Conservation (phyloP, 23 tunicate species). For the Trididemnum miniatum region DNA sequence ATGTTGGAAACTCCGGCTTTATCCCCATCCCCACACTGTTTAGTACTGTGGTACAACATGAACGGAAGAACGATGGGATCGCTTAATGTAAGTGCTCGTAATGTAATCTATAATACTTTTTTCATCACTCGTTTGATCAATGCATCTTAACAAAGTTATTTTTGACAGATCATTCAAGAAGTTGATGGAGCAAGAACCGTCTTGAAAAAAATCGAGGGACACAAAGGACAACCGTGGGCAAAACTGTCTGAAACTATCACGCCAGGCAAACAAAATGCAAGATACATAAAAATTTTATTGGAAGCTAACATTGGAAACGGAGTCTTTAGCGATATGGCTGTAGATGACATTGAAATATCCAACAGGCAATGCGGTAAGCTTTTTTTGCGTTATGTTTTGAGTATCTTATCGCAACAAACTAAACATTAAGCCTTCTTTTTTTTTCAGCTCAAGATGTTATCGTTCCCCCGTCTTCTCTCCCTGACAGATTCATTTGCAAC, state of each 20-base stretch:
- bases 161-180: too few relatives aligned
- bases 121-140: too few relatives aligned
- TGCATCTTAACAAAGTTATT: too few relatives aligned
- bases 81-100: constrained; percentile 49
- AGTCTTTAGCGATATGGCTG: constrained; percentile 87
- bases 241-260: not conserved
- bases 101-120: too few relatives aligned
- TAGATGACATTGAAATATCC: constrained; percentile 85
- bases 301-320: constrained; percentile 81
- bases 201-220: not conserved
- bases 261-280: not conserved
- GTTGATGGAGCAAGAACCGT: not conserved
- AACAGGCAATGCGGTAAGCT: constrained; percentile 75
- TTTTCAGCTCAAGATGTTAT: not conserved
- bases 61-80: constrained; percentile 60
- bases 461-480: not conserved
- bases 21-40: constrained; percentile 35
- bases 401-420: too few relatives aligned
- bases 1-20: constrained; percentile 41
- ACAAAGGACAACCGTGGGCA: not conserved
- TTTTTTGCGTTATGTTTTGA: too few relatives aligned
- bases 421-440: too few relatives aligned
- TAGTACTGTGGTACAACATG: constrained; percentile 91
- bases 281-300: constrained; percentile 35
- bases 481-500: constrained; percentile 34